Conservation (phyloP, 2,888 invertebrate genomes). For the Eupithecia insigniata region DNA sequence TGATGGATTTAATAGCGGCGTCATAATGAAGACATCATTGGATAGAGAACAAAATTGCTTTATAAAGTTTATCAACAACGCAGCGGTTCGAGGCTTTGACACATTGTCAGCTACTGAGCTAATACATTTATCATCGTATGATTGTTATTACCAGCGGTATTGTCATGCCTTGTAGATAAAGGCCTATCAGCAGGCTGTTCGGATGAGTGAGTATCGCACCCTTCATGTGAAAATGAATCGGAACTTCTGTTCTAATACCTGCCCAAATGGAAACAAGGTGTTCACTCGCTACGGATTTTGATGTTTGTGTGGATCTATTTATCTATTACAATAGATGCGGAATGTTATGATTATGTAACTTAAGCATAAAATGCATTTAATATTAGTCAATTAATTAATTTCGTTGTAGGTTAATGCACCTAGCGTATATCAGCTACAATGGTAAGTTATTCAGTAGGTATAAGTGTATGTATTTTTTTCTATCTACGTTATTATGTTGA, state of each 20-base stretch:
- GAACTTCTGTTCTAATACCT: conserved; percentile 58
- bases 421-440: not conserved
- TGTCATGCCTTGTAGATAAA: conserved; percentile 60
- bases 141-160: conserved; percentile 55
- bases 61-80: conserved; percentile 39
- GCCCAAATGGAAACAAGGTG: conserved; percentile 65
- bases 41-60: conserved; percentile 12
- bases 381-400: not conserved
- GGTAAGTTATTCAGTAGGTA: not conserved
- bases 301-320: conserved; percentile 44
- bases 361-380: not conserved
- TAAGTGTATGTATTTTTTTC: not conserved
- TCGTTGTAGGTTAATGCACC: not conserved
- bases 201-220: conserved; percentile 63
- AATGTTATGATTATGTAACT: not conserved
- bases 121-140: conserved; percentile 51
- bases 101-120: conserved; percentile 40
- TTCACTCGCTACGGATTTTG: conserved; percentile 59
- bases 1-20: conserved; percentile 32
- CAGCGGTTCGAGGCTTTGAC: conserved; percentile 37
- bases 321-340: conserved; percentile 15
- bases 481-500: not conserved
- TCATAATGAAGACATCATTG: conserved; percentile 28
- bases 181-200: conserved; percentile 68
- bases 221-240: conserved; percentile 50